phyloP scores from a whole-genome alignment of 23 tunicate genomes.

The Styela plicata region DNA sequence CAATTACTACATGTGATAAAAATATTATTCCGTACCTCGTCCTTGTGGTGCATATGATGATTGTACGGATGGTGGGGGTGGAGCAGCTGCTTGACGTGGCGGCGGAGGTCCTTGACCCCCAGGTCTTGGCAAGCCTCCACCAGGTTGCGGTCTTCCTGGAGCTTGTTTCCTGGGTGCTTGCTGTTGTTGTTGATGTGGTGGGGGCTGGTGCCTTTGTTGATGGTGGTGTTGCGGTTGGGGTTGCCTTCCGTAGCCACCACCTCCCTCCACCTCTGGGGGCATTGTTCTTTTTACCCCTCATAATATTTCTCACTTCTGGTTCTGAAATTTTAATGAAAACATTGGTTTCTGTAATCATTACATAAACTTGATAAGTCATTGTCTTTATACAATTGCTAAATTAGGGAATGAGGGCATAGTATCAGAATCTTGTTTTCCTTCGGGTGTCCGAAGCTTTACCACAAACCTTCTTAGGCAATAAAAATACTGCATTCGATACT shows the following conservation, averaged over 20 bases:
- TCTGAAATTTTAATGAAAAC: slow-evolving; percentile 16
- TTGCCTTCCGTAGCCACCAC: slow-evolving; percentile 5
- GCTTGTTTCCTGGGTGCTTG: slow-evolving; percentile 23
- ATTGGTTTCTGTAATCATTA: too few relatives aligned
- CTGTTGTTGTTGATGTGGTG: slow-evolving; percentile 27
- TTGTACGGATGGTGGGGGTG: slow-evolving; percentile 31
- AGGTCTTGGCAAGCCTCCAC: slow-evolving; percentile 18
- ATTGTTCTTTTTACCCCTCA: slow-evolving; percentile 17
- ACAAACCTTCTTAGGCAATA: too few relatives aligned
- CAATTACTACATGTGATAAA: too few relatives aligned
- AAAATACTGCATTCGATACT: too few relatives aligned
- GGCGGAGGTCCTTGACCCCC: slow-evolving; percentile 29
- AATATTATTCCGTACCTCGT: slow-evolving; percentile 31
- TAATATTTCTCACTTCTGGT: slow-evolving; percentile 55
- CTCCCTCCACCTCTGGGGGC: slow-evolving; percentile 26
- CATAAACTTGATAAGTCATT: too few relatives aligned
- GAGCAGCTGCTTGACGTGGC: slow-evolving; percentile 25
- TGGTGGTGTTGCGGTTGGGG: slow-evolving; percentile 31
- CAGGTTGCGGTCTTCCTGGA: slow-evolving; percentile 25
- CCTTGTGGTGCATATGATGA: slow-evolving; percentile 62
- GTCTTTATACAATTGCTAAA: too few relatives aligned
- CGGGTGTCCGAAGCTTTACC: too few relatives aligned
- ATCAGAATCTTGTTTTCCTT: too few relatives aligned
- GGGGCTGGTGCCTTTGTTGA: slow-evolving; percentile 14
- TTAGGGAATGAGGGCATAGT: too few relatives aligned